Conservation (phyloP, 2,113 vertebrate genomes). For the Centropus bengalensis region DNA sequence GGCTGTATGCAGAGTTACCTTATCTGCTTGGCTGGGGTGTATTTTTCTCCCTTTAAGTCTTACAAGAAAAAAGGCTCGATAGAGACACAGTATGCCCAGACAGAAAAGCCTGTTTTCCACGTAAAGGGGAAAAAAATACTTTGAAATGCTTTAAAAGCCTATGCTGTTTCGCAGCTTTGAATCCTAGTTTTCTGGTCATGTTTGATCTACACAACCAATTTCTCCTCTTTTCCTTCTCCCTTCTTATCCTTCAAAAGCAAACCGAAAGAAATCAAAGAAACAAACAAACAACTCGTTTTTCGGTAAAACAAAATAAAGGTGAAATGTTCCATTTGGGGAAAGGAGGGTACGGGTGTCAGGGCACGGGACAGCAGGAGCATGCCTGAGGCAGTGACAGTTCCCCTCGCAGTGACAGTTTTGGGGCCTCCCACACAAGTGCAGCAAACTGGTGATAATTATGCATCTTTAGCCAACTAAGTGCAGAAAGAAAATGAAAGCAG, state of each 20-base stretch:
- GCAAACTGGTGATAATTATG: constrained; percentile 36
- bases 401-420: constrained; percentile 31
- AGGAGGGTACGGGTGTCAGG: constrained; percentile 25
- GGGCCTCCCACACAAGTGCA: neutral
- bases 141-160: neutral
- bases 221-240: constrained; percentile 9
- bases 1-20: neutral
- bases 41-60: neutral
- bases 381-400: constrained; percentile 55
- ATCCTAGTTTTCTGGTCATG: neutral
- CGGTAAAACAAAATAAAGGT: constrained; percentile 53
- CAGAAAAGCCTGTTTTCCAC: neutral
- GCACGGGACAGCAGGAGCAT: constrained; percentile 63
- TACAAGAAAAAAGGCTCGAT: neutral
- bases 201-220: neutral
- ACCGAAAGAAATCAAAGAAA: constrained; percentile 44
- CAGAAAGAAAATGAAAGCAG: constrained; percentile 62
- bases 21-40: neutral
- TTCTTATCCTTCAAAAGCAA: constrained; percentile 20
- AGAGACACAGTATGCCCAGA: neutral
- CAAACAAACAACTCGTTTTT: constrained; percentile 35
- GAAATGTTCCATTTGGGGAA: constrained; percentile 54
- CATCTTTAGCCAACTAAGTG: constrained; percentile 40
- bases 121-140: neutral
- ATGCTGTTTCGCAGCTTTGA: neutral